Evolutionary conservation across 2,797 vertebrate genomes (phyloP), one percentile per base, ranked within the genome.

Genomic region (Bradypodion pumilum): DNA sequence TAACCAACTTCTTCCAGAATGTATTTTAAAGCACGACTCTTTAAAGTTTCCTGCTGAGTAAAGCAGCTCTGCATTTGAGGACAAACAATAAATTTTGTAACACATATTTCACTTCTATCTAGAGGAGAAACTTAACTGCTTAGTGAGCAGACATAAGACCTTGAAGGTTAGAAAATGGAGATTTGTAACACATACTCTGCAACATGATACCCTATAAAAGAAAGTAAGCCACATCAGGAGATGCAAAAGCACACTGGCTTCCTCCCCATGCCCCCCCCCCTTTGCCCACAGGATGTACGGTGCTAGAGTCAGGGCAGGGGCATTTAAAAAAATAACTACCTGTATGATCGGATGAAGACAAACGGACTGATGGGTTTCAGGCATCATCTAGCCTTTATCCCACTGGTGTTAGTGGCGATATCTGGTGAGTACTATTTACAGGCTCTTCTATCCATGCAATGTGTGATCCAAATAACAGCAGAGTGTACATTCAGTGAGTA

Each of bases 341-440:
- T 40, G 85, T 46, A 10, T 5, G 81, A 40, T 75, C 0, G 40
- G 77, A 78, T 77, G 85, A 68, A 86, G 82, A 84, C 62, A 70
- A 92, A 86, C 6, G 5, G 3, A 23, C 89, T 68, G 83, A 95
- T 94, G 95, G 94, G 77, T 81, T 44, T 85, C 77, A 69, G 0
- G 27, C 79, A 4, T 5, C 87, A 9, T 10, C 86, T 8, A 1
- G 0, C 23, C 9, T 84, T 86, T 86, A 16, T 65, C 8, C 19
- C 89, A 9, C 44, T 86, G 56, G 90, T 62, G 83, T 63, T 92
- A 37, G 82, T 95, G 91, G 93, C 90, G 82, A 52, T 40, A 56
- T 89, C 92, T 91, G 93, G 95, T 96, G 90, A 94, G 94, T 94
- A 87, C 74, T 80, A 19, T 12, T 85, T 40, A 35, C 1, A 15